Base-by-base conservation (phyloP, 2,888 invertebrate species). In the Campoletis raptor region DNA sequence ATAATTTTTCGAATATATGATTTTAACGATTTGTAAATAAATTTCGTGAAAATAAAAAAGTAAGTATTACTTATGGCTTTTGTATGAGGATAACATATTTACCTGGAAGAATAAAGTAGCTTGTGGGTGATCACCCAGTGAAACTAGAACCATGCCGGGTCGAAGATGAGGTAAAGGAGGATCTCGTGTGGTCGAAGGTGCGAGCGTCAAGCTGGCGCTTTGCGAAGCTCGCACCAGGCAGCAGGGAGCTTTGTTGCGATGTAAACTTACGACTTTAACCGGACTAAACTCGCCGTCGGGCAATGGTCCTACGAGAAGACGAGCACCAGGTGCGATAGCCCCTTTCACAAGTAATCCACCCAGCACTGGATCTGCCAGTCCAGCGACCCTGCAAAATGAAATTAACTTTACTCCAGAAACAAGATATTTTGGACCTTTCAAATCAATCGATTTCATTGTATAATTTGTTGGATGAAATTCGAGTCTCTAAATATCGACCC, bases 181-280 rank as follows among this genome's bases (percentile, higher is more conserved):
- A 48, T 93, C 93, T 66, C 91, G 90, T 70, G 94, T 93, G 3
- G 95, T 94, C 18, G 94, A 93, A n/a, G 95, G 95, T 90, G 96
- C 96, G 6, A 98, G 94, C 37, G 97, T 97, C 61, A 98, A 94
- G 4, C 98, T 97, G 0, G 99, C 98, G 89, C 98, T 97, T 94
- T 99, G 98, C 0, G 98, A 98, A 0, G 98, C 98, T 86, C 97
- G 96, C 3, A 99, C 99, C 80, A 96, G 95, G 64, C 98, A 96
- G 92, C 98, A 98, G 0, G 98, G 98, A 8, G 98, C 97, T 89
- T 99, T 97, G 94, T 99, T 99, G 6, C 99, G 96, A 94, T 99
- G 98, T 80, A 99, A 96, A 4, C 98, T 98, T 89, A 97, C 97
- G 6, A 99, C 97, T 18, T 95, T 95, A 0, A 98, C 98, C 10